These are phyloP conservation scores for Sebastes oblongus DNA, from an alignment of 2,797 vertebrate species.

Conservation along the genomic window DNA sequence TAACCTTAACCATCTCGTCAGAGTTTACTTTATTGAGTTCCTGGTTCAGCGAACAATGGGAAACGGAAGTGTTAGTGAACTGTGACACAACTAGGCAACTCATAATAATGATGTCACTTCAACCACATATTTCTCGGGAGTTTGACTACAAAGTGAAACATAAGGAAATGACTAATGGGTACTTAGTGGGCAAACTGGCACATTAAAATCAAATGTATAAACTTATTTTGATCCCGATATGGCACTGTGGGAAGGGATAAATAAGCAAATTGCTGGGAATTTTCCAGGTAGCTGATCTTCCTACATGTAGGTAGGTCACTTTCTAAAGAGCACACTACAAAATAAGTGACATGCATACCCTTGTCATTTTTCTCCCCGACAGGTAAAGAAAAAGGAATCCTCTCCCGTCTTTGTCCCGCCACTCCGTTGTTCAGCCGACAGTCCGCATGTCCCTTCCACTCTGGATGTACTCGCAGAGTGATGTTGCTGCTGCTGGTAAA, in stretches of 20 bases:
- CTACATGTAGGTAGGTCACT: not conserved
- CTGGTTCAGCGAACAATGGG: fast-evolving
- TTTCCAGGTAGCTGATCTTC: not conserved
- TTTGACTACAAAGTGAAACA: not conserved
- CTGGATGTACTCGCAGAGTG: conserved; percentile 35
- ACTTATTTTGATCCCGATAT: not conserved
- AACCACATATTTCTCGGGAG: too few species aligned
- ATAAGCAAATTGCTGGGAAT: not conserved
- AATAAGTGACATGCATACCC: not conserved
- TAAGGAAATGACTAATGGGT: not conserved
- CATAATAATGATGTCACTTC: too few species aligned
- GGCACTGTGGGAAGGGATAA: not conserved
- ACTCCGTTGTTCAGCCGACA: conserved; percentile 65
- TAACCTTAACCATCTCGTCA: too few species aligned
- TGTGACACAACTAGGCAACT: not conserved
- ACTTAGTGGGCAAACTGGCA: too few species aligned
- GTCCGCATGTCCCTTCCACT: conserved; percentile 32
- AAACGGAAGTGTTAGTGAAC: not conserved
- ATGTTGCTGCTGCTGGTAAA: conserved; percentile 62
- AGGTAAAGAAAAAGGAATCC: not conserved
- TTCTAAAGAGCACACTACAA: not conserved
- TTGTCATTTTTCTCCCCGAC: fast-evolving
- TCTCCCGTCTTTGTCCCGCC: conserved; percentile 1
- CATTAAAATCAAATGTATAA: not conserved
- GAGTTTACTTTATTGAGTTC: not conserved